Conservation (phyloP, 2,797 vertebrate genomes). For the Heliangelus exortis region DNA sequence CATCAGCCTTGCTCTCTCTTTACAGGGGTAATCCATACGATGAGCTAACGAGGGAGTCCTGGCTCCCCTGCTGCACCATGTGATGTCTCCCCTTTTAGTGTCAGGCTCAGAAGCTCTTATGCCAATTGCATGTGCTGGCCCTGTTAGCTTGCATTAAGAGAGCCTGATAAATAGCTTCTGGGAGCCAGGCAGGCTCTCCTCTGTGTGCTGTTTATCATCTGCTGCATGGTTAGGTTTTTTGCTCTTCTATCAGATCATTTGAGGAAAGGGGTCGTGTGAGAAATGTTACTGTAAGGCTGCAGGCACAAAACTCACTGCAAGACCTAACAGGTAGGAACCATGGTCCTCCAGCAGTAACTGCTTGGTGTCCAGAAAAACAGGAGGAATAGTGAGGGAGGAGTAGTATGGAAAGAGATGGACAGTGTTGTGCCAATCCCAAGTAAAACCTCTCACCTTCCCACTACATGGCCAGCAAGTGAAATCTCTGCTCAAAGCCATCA, state of each 20-base stretch:
- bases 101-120: slow-evolving; percentile 33
- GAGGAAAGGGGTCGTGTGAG: not conserved
- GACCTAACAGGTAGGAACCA: not conserved
- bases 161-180: slow-evolving; percentile 54
- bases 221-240: slow-evolving; percentile 49
- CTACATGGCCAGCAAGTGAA: not conserved
- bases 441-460: not conserved
- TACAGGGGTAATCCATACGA: slow-evolving; percentile 38
- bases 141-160: slow-evolving; percentile 53
- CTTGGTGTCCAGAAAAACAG: not conserved
- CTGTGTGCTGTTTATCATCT: slow-evolving; percentile 14
- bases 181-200: slow-evolving; percentile 28
- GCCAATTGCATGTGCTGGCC: slow-evolving; percentile 49
- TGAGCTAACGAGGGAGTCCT: slow-evolving; percentile 49
- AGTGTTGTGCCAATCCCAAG: not conserved
- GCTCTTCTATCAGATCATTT: slow-evolving; percentile 6
- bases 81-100: slow-evolving; percentile 30
- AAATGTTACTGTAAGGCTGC: not conserved
- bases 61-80: not conserved
- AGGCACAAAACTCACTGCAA: not conserved
- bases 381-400: not conserved
- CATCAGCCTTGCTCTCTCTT: not conserved
- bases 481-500: not conserved
- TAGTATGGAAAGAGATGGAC: not conserved
- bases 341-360: not conserved